These are phyloP conservation scores for Pituophis catenifer DNA, from an alignment of 2,113 vertebrate species.

Conservation along the genomic window DNA sequence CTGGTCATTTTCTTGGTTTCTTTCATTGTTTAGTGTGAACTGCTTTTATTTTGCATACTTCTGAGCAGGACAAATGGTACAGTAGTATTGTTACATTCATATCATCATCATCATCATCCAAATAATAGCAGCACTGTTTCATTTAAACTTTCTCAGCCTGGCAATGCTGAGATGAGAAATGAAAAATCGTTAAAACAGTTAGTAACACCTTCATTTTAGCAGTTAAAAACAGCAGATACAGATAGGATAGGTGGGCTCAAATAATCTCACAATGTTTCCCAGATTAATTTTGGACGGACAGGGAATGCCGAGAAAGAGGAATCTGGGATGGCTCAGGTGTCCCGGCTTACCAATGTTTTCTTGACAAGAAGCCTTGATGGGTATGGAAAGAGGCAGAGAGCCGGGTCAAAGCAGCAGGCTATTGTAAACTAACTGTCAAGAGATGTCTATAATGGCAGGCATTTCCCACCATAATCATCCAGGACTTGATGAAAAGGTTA, in stretches of 20 bases:
- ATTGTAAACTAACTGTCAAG: slow-evolving; percentile 29
- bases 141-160: background rate
- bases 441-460: background rate
- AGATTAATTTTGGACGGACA: slow-evolving; percentile 17
- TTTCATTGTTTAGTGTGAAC: background rate
- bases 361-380: slow-evolving; percentile 32
- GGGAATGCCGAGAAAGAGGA: background rate
- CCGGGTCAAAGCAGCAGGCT: slow-evolving; percentile 20
- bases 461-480: slow-evolving; percentile 17
- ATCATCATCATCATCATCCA: background rate
- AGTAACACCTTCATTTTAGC: slow-evolving; percentile 16
- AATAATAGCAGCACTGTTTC: background rate
- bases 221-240: background rate
- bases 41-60: background rate
- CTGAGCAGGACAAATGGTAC: background rate
- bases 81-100: background rate
- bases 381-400: slow-evolving; percentile 15
- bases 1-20: background rate
- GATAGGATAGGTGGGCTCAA: background rate
- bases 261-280: slow-evolving; percentile 13
- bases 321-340: slow-evolving; percentile 33
- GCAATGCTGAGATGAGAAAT: background rate
- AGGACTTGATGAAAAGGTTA: slow-evolving; percentile 55
- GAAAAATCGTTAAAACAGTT: background rate
- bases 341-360: slow-evolving; percentile 18